Evolutionary conservation across 2,797 vertebrate species (phyloP).

Genomic region (Otolemur crassicaudatus): DNA sequence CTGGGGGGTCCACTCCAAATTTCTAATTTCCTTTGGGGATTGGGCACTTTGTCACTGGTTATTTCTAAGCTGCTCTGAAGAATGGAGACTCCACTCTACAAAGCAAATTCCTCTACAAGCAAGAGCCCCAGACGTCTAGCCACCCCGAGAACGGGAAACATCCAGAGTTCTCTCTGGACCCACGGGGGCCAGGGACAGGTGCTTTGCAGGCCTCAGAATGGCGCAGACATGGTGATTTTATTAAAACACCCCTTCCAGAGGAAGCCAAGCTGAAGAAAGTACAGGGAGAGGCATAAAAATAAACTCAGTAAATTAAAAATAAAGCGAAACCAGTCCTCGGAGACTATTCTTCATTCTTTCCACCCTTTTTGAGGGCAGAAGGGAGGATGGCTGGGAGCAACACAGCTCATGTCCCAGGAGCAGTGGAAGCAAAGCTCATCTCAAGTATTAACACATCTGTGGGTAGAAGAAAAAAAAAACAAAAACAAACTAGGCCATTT

Average conservation of each 20-base stretch:
- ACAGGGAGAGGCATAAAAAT: background rate
- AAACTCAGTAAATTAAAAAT: constrained; percentile 44
- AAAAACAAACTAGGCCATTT: background rate
- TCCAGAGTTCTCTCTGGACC: no score
- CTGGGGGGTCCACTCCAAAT: background rate
- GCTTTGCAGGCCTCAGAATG: background rate
- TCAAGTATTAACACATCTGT: background rate
- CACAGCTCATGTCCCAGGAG: background rate
- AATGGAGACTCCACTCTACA: background rate
- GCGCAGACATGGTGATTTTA: background rate
- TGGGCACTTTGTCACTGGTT: background rate
- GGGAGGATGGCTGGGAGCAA: background rate
- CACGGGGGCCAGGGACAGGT: fast-evolving
- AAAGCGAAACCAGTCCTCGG: background rate
- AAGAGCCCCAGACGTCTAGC: background rate
- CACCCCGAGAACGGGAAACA: background rate
- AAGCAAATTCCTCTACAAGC: background rate
- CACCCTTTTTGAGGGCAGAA: background rate
- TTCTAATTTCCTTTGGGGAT: background rate
- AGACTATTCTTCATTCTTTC: background rate
- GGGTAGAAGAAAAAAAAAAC: background rate
- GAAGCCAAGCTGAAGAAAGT: constrained; percentile 26
- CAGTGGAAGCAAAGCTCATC: background rate
- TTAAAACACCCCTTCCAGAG: background rate
- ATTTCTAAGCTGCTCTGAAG: background rate